Percentiles rank a stretch among this genome's conserved stretches.
Conservation (phyloP, 2,888 invertebrate genomes). For the Emmelina monodactyla region DNA sequence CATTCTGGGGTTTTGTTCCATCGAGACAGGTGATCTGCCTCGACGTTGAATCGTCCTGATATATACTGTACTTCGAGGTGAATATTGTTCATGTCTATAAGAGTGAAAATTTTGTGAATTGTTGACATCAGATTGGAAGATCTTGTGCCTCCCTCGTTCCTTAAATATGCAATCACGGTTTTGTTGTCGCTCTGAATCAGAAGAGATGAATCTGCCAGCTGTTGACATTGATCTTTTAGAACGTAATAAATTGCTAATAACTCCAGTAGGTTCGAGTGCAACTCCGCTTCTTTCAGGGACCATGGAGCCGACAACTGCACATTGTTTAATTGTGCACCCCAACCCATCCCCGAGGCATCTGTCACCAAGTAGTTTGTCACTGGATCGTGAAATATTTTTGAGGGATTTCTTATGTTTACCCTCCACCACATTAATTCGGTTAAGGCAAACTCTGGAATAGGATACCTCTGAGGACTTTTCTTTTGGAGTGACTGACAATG, state of each 20-base stretch:
- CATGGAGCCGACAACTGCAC: not conserved
- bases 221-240: not conserved
- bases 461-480: not conserved
- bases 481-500: not conserved
- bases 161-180: constrained; percentile 8
- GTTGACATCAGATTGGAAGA: not conserved
- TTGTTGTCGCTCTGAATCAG: not conserved
- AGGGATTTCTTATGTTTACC: not conserved
- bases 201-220: not conserved
- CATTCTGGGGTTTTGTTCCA: constrained; percentile 10
- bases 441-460: not conserved
- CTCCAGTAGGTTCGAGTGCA: not conserved
- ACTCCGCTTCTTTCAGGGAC: not conserved
- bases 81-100: not conserved
- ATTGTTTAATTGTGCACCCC: constrained; percentile 10
- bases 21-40: constrained; percentile 2
- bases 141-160: constrained; percentile 12
- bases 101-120: not conserved
- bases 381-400: not conserved
- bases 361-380: constrained; percentile 6
- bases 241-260: not conserved
- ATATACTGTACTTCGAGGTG: not conserved
- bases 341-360: constrained; percentile 7
- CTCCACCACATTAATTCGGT: constrained; percentile 10
- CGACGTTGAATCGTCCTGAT: not conserved